Conservation (phyloP, 30 jellyfish, hydroid and myxozoan species). For the Sanderia malayensis region DNA sequence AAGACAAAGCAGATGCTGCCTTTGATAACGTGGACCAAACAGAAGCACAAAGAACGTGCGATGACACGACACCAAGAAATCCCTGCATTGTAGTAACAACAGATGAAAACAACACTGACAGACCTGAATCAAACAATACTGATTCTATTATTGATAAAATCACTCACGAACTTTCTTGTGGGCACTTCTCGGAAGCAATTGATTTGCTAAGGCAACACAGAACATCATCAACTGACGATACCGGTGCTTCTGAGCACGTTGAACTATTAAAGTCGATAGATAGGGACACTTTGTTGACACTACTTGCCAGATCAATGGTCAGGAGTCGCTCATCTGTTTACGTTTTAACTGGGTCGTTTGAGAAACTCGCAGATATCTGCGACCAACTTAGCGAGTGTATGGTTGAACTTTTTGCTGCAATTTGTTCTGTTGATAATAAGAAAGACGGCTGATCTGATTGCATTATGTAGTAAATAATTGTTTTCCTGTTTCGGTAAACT, state of each 20-base stretch:
- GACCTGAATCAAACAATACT: neutral
- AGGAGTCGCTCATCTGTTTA: conserved; percentile 61
- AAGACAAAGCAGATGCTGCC: too few species aligned
- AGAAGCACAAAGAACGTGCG: too few species aligned
- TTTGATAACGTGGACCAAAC: too few species aligned
- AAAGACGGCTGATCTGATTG: too few species aligned
- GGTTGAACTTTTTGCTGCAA: conserved; percentile 75
- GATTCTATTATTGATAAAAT: conserved; percentile 44
- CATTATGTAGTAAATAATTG: neutral
- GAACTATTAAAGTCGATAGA: conserved; percentile 59
- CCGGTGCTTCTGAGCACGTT: too few species aligned
- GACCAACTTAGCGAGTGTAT: conserved; percentile 85
- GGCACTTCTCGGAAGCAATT: conserved; percentile 68
- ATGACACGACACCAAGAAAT: too few species aligned
- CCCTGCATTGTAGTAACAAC: neutral
- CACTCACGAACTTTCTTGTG: conserved; percentile 41
- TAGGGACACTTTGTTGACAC: conserved; percentile 61
- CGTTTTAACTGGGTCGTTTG: conserved; percentile 75
- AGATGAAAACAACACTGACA: neutral
- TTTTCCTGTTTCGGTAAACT: too few species aligned
- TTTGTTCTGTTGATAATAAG: conserved; percentile 32
- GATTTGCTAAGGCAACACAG: conserved; percentile 56
- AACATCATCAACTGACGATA: conserved; percentile 18
- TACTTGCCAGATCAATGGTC: conserved; percentile 64
- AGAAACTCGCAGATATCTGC: conserved; percentile 56